Evolutionary conservation across 2,113 vertebrate genomes (phyloP).

Genomic region (Eira barbara): DNA sequence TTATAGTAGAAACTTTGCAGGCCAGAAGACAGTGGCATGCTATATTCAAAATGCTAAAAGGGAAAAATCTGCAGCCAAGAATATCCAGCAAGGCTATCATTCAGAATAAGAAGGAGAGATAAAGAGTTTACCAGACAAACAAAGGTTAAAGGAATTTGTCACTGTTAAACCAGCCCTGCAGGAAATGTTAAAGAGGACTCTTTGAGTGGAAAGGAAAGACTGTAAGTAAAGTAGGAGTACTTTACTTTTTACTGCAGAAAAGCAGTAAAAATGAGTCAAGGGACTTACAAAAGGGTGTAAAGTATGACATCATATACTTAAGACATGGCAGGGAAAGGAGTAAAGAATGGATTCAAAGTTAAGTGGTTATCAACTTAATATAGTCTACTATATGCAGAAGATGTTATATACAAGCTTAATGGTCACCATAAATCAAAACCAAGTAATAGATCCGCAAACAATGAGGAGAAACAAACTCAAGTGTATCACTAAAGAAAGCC

Average conservation of each 20-base stretch:
- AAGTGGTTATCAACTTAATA: background rate
- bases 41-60: background rate
- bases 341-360: background rate
- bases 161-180: background rate
- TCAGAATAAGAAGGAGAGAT: background rate
- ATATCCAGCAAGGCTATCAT: background rate
- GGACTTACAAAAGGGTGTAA: background rate
- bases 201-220: background rate
- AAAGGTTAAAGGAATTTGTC: background rate
- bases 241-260: background rate
- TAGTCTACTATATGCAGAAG: background rate
- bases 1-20: background rate
- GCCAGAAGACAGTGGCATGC: background rate
- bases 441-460: background rate
- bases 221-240: background rate
- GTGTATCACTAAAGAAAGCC: background rate
- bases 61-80: background rate
- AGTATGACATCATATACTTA: background rate
- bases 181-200: background rate
- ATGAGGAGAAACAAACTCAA: background rate
- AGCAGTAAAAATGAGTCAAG: background rate
- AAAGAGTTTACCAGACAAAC: background rate
- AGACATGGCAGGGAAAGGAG: background rate
- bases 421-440: background rate
- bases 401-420: background rate